These are phyloP conservation scores for Tachyglossus aculeatus DNA, from an alignment of 2,797 vertebrate species.

Conservation along the genomic window DNA sequence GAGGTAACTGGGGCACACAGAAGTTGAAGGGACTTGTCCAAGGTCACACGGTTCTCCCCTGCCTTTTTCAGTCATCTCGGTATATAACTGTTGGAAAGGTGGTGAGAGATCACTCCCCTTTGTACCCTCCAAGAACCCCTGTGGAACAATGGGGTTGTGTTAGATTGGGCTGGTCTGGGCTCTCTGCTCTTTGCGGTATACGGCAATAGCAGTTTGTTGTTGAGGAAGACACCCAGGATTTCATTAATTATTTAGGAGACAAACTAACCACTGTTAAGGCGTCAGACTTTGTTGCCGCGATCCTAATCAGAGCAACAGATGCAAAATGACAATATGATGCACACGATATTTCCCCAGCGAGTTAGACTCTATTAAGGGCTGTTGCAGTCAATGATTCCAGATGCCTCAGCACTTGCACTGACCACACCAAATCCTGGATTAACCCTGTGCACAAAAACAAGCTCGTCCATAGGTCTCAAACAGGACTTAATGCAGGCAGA, in stretches of 20 bases:
- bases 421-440: conserved; percentile 55
- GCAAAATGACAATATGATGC: conserved; percentile 60
- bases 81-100: too few species aligned
- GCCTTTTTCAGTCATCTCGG: too few species aligned
- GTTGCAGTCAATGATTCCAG: conserved; percentile 62
- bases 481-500: conserved; percentile 39
- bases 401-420: conserved; percentile 50
- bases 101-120: too few species aligned
- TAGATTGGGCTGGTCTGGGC: conserved; percentile 24
- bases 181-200: conserved; percentile 10
- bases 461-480: conserved; percentile 48
- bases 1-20: too few species aligned
- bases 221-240: conserved; percentile 55
- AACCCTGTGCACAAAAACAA: conserved; percentile 49
- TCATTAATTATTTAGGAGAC: conserved; percentile 61
- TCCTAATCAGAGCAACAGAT: conserved; percentile 65
- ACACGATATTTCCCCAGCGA: conserved; percentile 52
- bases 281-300: conserved; percentile 59
- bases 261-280: conserved; percentile 59
- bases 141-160: conserved; percentile 16
- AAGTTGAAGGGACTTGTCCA: too few species aligned
- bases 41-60: too few species aligned
- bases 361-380: conserved; percentile 59
- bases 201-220: conserved; percentile 26
- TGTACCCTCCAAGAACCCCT: conserved; percentile 3